A percentile compares a stretch with the other conserved stretches of the same genome.
phyloP scores from a whole-genome alignment of 2,888 invertebrate species.

The Tenthredo distinguenda region DNA sequence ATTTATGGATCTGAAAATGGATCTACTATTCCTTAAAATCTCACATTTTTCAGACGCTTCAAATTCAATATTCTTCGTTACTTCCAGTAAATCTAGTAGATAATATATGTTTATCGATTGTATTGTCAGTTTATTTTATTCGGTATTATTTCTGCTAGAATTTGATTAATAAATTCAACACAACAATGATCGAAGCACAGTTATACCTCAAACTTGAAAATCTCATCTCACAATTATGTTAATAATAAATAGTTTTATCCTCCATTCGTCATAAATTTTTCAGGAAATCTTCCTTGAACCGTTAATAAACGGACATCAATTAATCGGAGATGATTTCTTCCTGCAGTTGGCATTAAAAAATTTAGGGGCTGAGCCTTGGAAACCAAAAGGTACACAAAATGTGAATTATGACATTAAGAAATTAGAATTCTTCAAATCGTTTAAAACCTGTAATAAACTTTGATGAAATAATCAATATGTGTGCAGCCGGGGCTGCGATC shows the following conservation, averaged over 20 bases:
- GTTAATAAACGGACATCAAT: slow-evolving; percentile 62
- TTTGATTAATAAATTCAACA: background rate
- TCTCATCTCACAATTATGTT: background rate
- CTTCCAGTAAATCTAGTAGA: too few relatives aligned
- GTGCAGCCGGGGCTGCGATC: slow-evolving; percentile 65
- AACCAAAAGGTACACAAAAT: slow-evolving; percentile 59
- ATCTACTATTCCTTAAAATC: background rate
- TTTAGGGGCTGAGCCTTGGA: slow-evolving; percentile 61
- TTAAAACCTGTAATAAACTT: background rate
- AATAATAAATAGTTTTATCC: background rate
- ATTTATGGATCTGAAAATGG: too few relatives aligned
- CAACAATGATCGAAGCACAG: background rate
- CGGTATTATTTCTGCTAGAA: background rate
- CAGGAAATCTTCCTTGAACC: slow-evolving; percentile 61
- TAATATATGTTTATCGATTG: too few relatives aligned
- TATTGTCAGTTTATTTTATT: background rate
- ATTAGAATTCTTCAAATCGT: slow-evolving; percentile 21
- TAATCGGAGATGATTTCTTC: slow-evolving; percentile 73
- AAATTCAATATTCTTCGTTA: too few relatives aligned
- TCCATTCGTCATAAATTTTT: background rate
- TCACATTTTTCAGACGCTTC: background rate
- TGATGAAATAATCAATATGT: slow-evolving; percentile 23
- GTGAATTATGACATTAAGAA: background rate
- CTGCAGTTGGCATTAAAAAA: slow-evolving; percentile 68
- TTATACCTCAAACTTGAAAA: background rate